Base-by-base conservation (phyloP, 2,797 vertebrate genomes). In the Eurystomus glaucurus region DNA sequence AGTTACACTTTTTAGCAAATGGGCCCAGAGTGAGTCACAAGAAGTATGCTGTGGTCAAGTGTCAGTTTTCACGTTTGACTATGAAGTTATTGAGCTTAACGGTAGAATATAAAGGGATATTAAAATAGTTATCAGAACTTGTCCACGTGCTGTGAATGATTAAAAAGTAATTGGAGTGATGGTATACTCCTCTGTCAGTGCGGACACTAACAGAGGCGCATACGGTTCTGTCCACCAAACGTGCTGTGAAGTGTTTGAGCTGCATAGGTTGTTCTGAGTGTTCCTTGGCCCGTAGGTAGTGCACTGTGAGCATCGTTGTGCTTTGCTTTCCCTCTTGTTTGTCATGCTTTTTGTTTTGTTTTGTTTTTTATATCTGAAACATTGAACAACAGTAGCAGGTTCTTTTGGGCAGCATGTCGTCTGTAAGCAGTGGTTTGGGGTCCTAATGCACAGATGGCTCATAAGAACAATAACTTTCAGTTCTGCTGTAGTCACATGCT, bases 111-210 rank as follows among this genome's bases (percentile, higher is more conserved):
- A 95, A 97, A 92, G 96, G 97, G 97, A 94, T 97, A 83, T 97
- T 97, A 94, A 98, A 98, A 64, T 93, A 93, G 80, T 64, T 94
- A 76, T 5, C 77, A 74, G 76, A 91, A 77, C 41, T 83, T 93
- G 90, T 97, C 88, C 92, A 90, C 17, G 86, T 98, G 97, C 97
- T 98, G 97, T 98, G 98, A 98, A 96, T 83, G 93, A 96, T 97
- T 96, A 94, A 95, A 96, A 97, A 89, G 92, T 97, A 83, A 75
- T 75, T 95, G 93, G 96, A 97, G 95, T 93, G 96, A 90, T 31
- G 94, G 96, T 96, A 78, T 96, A 14, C 95, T 62, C 84, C 75
- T 87, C 70, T 92, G 86, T 89, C 69, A 70, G 95, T 46, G 74
- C 55, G 64, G 35, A 26, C 81, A 5, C 94, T 77, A 23, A 37